phyloP scores from a whole-genome alignment of 2,888 invertebrate genomes.

The Diachrysia chrysitis region DNA sequence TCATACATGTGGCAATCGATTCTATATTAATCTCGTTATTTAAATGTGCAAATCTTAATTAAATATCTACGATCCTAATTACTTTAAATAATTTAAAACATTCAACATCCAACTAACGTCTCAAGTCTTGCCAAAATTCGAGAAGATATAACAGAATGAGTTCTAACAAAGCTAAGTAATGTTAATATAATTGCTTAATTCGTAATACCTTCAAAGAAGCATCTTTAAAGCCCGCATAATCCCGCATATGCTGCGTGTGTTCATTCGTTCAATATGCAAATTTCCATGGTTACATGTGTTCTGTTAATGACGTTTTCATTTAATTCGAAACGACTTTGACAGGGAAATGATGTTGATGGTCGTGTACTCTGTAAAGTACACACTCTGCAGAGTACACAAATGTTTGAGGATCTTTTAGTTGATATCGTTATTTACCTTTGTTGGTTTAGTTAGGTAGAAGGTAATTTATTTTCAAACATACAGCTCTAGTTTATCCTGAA shows the following conservation, averaged over 20 bases:
- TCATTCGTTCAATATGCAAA: slow-evolving; percentile 59
- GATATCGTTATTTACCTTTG: not conserved
- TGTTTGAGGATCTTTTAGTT: slow-evolving; percentile 18
- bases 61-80: not conserved
- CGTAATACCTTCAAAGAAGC: slow-evolving; percentile 29
- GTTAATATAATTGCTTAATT: slow-evolving; percentile 30
- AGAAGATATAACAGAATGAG: not conserved
- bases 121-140: not conserved
- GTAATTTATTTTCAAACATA: not conserved
- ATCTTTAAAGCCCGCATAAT: slow-evolving; percentile 31
- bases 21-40: too few relatives aligned
- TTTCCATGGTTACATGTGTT: slow-evolving; percentile 42
- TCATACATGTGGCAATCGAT: too few relatives aligned
- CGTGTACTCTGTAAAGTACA: slow-evolving; percentile 20
- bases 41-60: not conserved
- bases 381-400: not conserved
- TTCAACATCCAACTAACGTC: not conserved
- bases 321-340: slow-evolving; percentile 49
- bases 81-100: not conserved
- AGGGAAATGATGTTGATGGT: slow-evolving; percentile 37
- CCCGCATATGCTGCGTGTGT: slow-evolving; percentile 40
- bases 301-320: slow-evolving; percentile 56
- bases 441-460: not conserved
- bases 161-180: slow-evolving; percentile 1
- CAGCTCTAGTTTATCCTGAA: not conserved